Conservation (phyloP, 2,888 invertebrate genomes). For the Noctua janthe region DNA sequence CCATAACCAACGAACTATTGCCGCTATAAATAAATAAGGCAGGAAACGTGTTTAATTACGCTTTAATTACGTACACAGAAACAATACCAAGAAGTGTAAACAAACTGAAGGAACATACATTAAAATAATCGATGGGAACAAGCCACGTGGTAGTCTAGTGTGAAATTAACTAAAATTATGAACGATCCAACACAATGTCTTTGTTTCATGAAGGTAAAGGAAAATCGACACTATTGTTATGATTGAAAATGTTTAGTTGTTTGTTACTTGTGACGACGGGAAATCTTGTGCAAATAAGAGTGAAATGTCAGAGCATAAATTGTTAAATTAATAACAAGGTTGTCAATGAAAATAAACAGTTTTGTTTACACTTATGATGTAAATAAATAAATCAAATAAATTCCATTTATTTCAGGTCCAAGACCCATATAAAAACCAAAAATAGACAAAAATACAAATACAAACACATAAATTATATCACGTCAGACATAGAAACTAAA, state of each 20-base stretch:
- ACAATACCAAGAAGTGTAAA: conserved; percentile 39
- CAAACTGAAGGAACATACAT: conserved; percentile 31
- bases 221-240: conserved; percentile 16
- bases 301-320: background rate
- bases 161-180: conserved; percentile 61
- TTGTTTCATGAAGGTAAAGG: background rate
- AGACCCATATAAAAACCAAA: no score
- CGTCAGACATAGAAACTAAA: background rate
- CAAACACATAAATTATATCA: background rate
- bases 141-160: conserved; percentile 45
- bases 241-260: background rate
- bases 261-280: background rate
- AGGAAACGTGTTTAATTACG: conserved; percentile 21
- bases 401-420: no score
- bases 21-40: background rate
- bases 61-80: conserved; percentile 22
- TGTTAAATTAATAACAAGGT: background rate
- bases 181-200: background rate
- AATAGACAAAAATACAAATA: background rate
- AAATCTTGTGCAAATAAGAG: background rate
- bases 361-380: background rate
- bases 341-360: background rate
- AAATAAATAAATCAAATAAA: no score
- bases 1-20: background rate
- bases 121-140: conserved; percentile 60